Evolutionary conservation across 1,140 invertebrate genomes (phyloP).

Genomic region (Apis florea): DNA sequence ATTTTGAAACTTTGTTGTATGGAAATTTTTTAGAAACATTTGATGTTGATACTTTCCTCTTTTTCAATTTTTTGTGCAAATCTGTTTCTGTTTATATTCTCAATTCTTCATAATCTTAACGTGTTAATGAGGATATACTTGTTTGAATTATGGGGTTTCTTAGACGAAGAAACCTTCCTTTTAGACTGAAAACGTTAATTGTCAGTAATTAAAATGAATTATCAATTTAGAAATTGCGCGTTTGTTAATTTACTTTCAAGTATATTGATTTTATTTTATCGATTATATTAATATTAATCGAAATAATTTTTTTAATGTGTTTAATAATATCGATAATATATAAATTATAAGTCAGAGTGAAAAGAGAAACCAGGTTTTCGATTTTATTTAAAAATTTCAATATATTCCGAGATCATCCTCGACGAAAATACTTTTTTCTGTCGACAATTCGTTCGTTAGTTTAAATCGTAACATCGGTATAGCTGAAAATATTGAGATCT

Average conservation of each 20-base stretch:
- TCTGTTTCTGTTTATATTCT: background rate
- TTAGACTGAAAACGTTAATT: conserved; percentile 18
- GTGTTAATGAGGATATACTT: background rate
- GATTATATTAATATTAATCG: background rate
- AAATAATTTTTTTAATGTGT: background rate
- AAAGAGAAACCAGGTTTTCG: too few species aligned
- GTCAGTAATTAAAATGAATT: background rate
- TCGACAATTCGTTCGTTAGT: conserved; percentile 4
- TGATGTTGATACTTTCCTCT: too few species aligned
- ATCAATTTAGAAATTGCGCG: background rate
- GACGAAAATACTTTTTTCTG: background rate
- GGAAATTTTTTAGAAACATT: too few species aligned
- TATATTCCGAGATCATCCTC: background rate
- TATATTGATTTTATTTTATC: background rate
- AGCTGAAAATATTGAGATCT: background rate
- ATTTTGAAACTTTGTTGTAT: too few species aligned
- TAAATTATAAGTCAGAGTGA: too few species aligned
- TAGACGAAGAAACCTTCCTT: background rate
- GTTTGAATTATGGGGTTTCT: background rate
- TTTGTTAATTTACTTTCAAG: background rate
- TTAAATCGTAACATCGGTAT: background rate
- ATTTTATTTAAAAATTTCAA: background rate
- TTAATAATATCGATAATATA: background rate
- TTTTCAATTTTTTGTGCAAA: background rate
- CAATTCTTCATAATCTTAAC: background rate